These are phyloP conservation scores for Diloba caeruleocephala DNA, from an alignment of 2,888 invertebrate genomes.

Conservation along the genomic window DNA sequence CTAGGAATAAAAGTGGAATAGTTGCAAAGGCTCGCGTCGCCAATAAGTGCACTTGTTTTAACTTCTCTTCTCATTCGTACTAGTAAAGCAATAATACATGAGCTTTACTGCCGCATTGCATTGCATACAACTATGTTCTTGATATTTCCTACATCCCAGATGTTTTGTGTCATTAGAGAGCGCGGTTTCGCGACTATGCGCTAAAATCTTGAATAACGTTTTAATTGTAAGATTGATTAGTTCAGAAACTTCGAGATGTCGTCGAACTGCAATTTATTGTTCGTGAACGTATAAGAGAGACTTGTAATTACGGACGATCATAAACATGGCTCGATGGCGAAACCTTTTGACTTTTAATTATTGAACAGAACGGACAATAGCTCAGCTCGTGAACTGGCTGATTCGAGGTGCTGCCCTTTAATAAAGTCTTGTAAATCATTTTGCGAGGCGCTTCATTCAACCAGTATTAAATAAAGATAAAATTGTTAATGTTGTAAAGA, in stretches of 20 bases:
- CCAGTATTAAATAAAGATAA: slow-evolving; percentile 49
- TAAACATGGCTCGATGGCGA: slow-evolving; percentile 72
- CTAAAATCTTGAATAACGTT: slow-evolving; percentile 39
- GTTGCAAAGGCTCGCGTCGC: slow-evolving; percentile 63
- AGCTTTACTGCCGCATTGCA: slow-evolving; percentile 75
- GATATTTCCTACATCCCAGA: slow-evolving; percentile 60
- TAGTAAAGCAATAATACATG: slow-evolving; percentile 63
- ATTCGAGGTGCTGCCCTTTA: slow-evolving; percentile 72
- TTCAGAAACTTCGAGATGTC: slow-evolving; percentile 61
- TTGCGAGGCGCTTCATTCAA: slow-evolving; percentile 55
- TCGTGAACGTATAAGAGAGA: slow-evolving; percentile 59
- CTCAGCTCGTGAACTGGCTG: slow-evolving; percentile 54
- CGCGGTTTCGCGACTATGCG: slow-evolving; percentile 23
- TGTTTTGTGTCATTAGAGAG: slow-evolving; percentile 45
- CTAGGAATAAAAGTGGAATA: slow-evolving; percentile 81
- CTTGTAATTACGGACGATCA: slow-evolving; percentile 72
- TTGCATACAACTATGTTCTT: slow-evolving; percentile 61
- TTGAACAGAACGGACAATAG: slow-evolving; percentile 70
- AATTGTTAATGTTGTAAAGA: slow-evolving; percentile 32
- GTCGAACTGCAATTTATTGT: slow-evolving; percentile 69
- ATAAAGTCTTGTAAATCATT: slow-evolving; percentile 75
- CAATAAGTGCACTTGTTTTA: slow-evolving; percentile 76
- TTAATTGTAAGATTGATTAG: slow-evolving; percentile 53
- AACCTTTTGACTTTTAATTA: slow-evolving; percentile 83
- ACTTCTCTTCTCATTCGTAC: slow-evolving; percentile 68